Evolutionary conservation across 2,797 vertebrate genomes (phyloP).

Genomic region (Poecilia gillii): DNA sequence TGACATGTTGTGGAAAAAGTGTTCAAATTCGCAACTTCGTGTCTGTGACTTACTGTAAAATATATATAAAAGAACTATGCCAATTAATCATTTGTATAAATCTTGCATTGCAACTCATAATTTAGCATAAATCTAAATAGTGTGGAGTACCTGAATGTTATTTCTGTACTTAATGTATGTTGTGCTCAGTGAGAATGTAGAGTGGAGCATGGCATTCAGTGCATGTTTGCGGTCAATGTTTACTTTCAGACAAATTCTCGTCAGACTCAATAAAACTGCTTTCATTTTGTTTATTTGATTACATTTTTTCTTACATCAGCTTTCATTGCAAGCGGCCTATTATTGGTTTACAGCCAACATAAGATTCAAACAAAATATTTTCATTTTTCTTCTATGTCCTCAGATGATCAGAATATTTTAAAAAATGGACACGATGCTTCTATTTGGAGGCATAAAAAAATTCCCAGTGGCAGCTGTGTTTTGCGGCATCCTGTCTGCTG

Average conservation of each 20-base stretch:
- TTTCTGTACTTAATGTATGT: neutral
- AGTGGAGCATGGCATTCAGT: neutral
- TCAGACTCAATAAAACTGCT: neutral
- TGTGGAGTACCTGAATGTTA: neutral
- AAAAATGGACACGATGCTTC: conserved; percentile 26
- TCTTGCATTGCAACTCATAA: conserved; percentile 1
- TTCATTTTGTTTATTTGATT: neutral
- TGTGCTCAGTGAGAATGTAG: conserved; percentile 1
- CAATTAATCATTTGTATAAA: neutral
- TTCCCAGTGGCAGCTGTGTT: conserved; percentile 32
- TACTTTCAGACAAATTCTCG: neutral
- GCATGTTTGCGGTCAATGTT: conserved; percentile 8
- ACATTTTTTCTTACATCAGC: neutral
- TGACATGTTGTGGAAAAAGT: conserved; percentile 40
- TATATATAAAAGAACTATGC: neutral
- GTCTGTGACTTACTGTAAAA: conserved; percentile 17
- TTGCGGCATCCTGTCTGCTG: conserved; percentile 37
- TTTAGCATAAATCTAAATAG: neutral
- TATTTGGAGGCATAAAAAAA: conserved; percentile 36
- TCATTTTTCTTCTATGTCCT: conserved; percentile 26
- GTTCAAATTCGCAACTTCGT: neutral
- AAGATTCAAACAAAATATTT: conserved; percentile 4
- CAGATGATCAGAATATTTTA: neutral
- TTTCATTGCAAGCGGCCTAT: neutral
- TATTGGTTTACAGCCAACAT: neutral